A percentile compares a stretch with the other conserved stretches of the same genome.
These are phyloP conservation scores for Mirza zaza DNA, from an alignment of 2,113 vertebrate genomes.

Conservation along the genomic window DNA sequence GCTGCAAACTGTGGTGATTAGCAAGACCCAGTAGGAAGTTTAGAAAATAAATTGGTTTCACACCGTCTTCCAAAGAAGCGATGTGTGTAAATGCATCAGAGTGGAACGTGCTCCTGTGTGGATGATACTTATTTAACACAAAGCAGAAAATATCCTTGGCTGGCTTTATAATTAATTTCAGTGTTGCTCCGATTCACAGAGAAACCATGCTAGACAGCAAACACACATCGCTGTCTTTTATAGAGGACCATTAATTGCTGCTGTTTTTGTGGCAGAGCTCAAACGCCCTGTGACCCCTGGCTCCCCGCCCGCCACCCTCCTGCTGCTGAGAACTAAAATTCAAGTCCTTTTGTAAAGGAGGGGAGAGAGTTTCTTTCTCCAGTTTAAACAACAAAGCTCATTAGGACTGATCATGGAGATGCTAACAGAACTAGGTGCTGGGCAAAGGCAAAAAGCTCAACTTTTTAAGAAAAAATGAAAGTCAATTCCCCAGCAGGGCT, in stretches of 20 bases:
- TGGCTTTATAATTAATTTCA: slow-evolving; percentile 51
- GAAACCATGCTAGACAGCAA: neutral
- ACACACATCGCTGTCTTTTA: neutral
- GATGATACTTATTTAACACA: slow-evolving; percentile 23
- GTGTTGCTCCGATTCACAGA: neutral
- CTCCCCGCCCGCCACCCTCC: neutral
- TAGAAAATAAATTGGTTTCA: slow-evolving; percentile 53
- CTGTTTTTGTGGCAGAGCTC: neutral
- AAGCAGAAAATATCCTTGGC: slow-evolving; percentile 44
- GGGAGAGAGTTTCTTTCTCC: neutral
- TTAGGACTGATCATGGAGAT: neutral
- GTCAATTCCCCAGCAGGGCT: neutral
- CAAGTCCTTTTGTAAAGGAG: neutral
- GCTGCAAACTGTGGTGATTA: neutral
- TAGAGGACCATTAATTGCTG: slow-evolving; percentile 37
- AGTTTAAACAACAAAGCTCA: slow-evolving; percentile 41
- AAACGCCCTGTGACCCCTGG: slow-evolving; percentile 47
- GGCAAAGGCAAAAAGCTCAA: neutral
- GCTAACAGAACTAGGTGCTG: neutral
- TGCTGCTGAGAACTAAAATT: neutral
- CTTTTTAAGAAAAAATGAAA: neutral
- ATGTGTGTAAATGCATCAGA: neutral
- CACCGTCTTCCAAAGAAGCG: slow-evolving; percentile 43
- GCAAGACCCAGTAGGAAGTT: slow-evolving; percentile 22
- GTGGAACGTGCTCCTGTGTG: slow-evolving; percentile 21